These are phyloP conservation scores for Reticulitermes lucifugus DNA, from an alignment of 2,888 invertebrate species.

Conservation along the genomic window DNA sequence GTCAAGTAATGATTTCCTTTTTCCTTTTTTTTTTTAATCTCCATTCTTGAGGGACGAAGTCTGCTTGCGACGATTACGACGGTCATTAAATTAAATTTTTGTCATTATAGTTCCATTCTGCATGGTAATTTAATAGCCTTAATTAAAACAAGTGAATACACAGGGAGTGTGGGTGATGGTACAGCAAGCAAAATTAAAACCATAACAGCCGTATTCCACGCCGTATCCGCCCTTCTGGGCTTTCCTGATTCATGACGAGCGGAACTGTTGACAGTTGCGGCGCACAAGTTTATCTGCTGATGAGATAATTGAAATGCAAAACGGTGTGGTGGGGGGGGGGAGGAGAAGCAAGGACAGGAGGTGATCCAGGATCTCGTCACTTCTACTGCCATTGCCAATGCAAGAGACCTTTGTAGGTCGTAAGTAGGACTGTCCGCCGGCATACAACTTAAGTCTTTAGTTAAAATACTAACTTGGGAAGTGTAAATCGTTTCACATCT, in stretches of 20 bases:
- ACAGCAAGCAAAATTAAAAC: constrained; percentile 37
- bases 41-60: constrained; percentile 9
- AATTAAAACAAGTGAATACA: constrained; percentile 44
- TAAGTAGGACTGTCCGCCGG: too few species aligned
- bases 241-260: constrained; percentile 31
- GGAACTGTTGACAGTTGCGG: constrained; percentile 38
- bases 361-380: constrained; percentile 17
- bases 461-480: too few species aligned
- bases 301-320: constrained; percentile 15
- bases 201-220: neutral
- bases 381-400: neutral
- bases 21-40: neutral
- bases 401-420: neutral
- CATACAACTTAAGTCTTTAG: too few species aligned
- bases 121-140: constrained; percentile 45
- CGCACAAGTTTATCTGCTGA: constrained; percentile 10
- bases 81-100: constrained; percentile 50
- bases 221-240: constrained; percentile 37
- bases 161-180: constrained; percentile 9
- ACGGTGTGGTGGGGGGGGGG: neutral
- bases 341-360: neutral
- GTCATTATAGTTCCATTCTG: constrained; percentile 50
- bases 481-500: too few species aligned
- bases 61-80: constrained; percentile 44
- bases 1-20: neutral